Evolutionary conservation across 2,888 invertebrate genomes (phyloP).

Genomic region (Caenorhabditis imperialis): DNA sequence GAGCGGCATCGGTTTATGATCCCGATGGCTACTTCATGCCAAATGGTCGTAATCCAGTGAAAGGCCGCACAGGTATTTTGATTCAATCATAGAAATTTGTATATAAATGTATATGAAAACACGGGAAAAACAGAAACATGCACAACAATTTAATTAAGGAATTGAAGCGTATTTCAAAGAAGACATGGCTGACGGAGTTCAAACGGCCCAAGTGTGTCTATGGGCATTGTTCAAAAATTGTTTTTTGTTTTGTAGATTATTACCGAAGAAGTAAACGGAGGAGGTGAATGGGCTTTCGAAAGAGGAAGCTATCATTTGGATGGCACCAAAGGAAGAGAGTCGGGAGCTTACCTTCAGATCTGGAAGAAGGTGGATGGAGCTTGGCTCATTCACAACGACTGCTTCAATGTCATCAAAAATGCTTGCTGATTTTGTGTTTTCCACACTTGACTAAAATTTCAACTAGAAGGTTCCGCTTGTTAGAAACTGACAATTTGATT

Average conservation of each 20-base stretch:
- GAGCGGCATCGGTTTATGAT: constrained; percentile 72
- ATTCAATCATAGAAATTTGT: not conserved
- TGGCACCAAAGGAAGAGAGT: constrained; percentile 76
- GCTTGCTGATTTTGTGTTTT: too few relatives aligned
- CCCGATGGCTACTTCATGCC: constrained; percentile 78
- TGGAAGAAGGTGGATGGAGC: constrained; percentile 75
- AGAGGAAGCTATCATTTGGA: constrained; percentile 77
- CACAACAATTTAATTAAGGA: constrained; percentile 55
- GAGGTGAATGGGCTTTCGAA: constrained; percentile 78
- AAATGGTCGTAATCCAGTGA: constrained; percentile 75
- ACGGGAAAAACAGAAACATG: not conserved
- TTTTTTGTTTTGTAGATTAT: constrained; percentile 75
- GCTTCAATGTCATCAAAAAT: constrained; percentile 78
- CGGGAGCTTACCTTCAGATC: constrained; percentile 77
- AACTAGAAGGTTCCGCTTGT: too few relatives aligned
- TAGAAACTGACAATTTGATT: too few relatives aligned
- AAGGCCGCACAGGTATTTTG: constrained; percentile 71
- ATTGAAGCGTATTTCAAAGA: constrained; percentile 77
- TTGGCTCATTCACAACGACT: constrained; percentile 78
- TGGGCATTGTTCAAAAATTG: too few relatives aligned
- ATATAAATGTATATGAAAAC: not conserved
- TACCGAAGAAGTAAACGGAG: constrained; percentile 78
- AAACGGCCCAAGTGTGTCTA: constrained; percentile 71
- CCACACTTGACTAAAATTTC: too few relatives aligned
- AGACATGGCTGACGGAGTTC: constrained; percentile 78